These are phyloP conservation scores for Otolemur garnettii DNA, from an alignment of 2,113 vertebrate species.

Conservation along the genomic window DNA sequence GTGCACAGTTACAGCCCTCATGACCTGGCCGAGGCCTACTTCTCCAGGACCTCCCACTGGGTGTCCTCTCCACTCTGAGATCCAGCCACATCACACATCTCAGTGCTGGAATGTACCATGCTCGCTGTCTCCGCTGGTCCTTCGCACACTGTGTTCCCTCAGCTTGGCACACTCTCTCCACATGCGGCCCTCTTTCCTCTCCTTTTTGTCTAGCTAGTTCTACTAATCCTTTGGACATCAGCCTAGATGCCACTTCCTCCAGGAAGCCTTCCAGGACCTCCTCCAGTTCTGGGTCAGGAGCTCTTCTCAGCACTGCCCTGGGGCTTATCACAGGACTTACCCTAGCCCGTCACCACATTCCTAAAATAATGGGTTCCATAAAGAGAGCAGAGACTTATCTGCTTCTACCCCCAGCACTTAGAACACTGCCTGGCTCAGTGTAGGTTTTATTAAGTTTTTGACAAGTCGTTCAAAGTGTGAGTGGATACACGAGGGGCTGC, in stretches of 20 bases:
- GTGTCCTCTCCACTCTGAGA: neutral
- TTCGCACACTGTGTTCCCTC: neutral
- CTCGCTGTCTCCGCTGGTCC: neutral
- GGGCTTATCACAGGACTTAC: neutral
- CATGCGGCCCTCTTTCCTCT: neutral
- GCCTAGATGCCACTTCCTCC: neutral
- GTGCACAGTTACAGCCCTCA: neutral
- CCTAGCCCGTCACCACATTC: neutral
- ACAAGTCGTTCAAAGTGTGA: neutral
- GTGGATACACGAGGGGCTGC: neutral
- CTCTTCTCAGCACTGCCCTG: neutral
- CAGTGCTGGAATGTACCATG: neutral
- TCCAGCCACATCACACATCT: neutral
- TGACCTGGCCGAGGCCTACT: neutral
- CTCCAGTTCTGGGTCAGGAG: neutral
- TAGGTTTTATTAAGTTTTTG: neutral
- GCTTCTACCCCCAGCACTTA: neutral
- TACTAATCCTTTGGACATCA: neutral
- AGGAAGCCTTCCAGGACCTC: neutral
- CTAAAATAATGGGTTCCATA: neutral
- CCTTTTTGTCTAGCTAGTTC: neutral
- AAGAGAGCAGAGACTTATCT: neutral
- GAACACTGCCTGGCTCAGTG: neutral
- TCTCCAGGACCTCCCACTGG: neutral
- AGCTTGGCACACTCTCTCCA: neutral